Conservation (phyloP, 2,888 invertebrate species). For the Drosophila kokeensis region DNA sequence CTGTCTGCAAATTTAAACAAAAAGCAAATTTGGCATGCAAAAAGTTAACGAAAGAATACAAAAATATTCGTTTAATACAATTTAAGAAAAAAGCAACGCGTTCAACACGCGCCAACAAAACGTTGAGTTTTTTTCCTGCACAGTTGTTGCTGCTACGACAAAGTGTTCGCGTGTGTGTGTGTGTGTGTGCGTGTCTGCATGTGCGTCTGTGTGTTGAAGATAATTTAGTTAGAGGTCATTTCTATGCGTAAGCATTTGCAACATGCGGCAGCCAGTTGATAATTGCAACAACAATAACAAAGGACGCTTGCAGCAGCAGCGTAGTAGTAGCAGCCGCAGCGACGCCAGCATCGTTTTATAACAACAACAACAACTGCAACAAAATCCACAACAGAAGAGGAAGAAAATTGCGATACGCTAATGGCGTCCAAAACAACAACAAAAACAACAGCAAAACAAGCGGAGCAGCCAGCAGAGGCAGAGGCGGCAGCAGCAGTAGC, state of each 20-base stretch:
- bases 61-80: slow-evolving; percentile 17
- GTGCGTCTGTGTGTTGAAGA: slow-evolving; percentile 45
- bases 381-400: slow-evolving; percentile 43
- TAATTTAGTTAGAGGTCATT: slow-evolving; percentile 65
- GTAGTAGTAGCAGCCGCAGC: slow-evolving; percentile 32
- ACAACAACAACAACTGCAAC: slow-evolving; percentile 72
- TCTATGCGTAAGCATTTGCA: slow-evolving; percentile 67
- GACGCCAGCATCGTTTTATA: slow-evolving; percentile 61
- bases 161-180: slow-evolving; percentile 38
- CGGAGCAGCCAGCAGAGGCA: slow-evolving; percentile 20
- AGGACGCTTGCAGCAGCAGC: slow-evolving; percentile 60
- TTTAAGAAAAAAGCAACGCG: slow-evolving; percentile 40
- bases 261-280: slow-evolving; percentile 69
- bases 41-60: slow-evolving; percentile 27
- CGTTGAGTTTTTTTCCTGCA: slow-evolving; percentile 14
- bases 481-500: slow-evolving; percentile 13
- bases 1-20: slow-evolving; percentile 74
- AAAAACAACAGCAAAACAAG: slow-evolving; percentile 30
- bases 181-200: slow-evolving; percentile 19
- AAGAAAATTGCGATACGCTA: slow-evolving; percentile 65
- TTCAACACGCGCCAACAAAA: slow-evolving; percentile 31
- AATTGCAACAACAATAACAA: slow-evolving; percentile 42
- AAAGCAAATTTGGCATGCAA: slow-evolving; percentile 59
- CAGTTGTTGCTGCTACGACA: slow-evolving; percentile 51
- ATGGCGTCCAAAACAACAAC: slow-evolving; percentile 57